Percentiles rank a stretch among this genome's conserved stretches.
phyloP scores from a whole-genome alignment of 2,113 vertebrate species.

The Anoura caudifer region DNA sequence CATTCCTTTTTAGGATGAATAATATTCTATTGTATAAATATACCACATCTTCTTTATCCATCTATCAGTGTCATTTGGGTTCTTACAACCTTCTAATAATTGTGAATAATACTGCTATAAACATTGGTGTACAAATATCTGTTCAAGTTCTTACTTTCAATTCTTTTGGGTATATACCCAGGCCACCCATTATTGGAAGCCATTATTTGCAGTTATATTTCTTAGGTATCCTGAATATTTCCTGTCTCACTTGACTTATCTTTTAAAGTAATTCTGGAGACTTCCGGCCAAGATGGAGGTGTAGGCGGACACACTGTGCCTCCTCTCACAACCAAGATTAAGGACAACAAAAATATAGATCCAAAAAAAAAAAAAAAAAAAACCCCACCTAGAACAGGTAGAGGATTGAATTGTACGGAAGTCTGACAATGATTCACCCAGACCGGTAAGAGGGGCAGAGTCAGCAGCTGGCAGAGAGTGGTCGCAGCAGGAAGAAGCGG shows the following conservation, averaged over 20 bases:
- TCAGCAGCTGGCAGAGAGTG: too few relatives aligned
- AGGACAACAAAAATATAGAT: too few relatives aligned
- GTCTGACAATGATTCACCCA: too few relatives aligned
- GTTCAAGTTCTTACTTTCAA: neutral
- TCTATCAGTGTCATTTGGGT: neutral
- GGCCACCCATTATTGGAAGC: neutral
- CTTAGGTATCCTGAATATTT: neutral
- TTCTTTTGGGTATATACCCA: neutral
- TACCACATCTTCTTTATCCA: neutral
- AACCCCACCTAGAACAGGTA: too few relatives aligned
- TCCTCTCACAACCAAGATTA: too few relatives aligned
- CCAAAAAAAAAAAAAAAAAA: too few relatives aligned
- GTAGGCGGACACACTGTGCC: too few relatives aligned
- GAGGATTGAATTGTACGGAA: too few relatives aligned
- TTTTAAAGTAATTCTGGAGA: neutral
- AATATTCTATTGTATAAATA: neutral
- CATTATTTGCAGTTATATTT: neutral
- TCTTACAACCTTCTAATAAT: neutral
- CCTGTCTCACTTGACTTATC: neutral
- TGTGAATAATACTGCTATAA: neutral
- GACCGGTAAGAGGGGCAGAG: too few relatives aligned
- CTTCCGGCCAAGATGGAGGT: too few relatives aligned
- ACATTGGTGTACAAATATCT: neutral
- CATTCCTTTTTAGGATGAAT: neutral
- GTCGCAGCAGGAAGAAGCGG: too few relatives aligned